A percentile compares a stretch with the other conserved stretches of the same genome.
Conservation (phyloP, 2,888 invertebrate species). For the Tetranychus piercei region DNA sequence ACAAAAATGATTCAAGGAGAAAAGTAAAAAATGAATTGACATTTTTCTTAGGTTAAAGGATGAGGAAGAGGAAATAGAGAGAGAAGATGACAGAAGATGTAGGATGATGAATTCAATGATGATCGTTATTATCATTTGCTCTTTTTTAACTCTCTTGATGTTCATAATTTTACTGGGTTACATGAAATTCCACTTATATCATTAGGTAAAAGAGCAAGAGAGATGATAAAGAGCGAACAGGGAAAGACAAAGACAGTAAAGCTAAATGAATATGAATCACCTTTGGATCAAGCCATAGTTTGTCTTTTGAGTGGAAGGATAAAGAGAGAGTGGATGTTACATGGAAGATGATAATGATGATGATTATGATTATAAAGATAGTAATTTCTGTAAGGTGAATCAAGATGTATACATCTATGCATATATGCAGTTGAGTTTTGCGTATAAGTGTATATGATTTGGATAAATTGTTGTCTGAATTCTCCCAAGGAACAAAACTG, state of each 20-base stretch:
- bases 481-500: background rate
- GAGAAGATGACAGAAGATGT: background rate
- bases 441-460: background rate
- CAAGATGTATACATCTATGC: background rate
- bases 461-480: background rate
- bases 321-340: background rate
- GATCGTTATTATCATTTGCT: background rate
- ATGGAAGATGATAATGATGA: background rate
- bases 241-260: background rate
- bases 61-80: background rate
- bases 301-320: background rate
- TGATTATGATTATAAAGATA: background rate
- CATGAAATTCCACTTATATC: background rate
- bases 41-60: background rate
- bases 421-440: no score
- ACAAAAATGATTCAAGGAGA: background rate
- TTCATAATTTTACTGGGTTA: background rate
- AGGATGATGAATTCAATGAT: background rate
- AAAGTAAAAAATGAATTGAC: background rate
- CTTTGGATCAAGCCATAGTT: background rate
- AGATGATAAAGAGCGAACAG: background rate
- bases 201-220: background rate
- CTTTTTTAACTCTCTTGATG: background rate
- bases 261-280: background rate
- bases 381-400: background rate